Evolutionary conservation across 2,888 invertebrate genomes (phyloP).

Genomic region (Parnassius glacialis): DNA sequence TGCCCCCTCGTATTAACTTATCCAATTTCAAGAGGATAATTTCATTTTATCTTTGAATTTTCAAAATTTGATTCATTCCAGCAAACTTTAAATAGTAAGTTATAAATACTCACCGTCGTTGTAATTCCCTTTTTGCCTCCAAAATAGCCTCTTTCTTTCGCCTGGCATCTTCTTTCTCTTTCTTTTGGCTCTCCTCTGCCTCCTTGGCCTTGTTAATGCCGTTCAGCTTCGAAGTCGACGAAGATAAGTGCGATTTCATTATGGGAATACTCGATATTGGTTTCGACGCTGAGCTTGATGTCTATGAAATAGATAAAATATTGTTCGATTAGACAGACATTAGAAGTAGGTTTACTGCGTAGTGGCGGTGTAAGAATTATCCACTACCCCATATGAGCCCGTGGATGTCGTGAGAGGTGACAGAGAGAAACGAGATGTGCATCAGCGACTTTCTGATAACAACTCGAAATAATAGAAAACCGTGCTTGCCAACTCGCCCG

Average conservation of each 20-base stretch:
- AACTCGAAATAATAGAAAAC: no score
- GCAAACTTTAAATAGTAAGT: not conserved
- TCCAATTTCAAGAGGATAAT: no score
- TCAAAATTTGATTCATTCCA: no score
- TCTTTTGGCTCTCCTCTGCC: constrained; percentile 54
- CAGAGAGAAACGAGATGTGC: not conserved
- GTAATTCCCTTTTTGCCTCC: constrained; percentile 80
- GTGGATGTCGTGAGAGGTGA: not conserved
- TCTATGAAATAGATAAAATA: constrained; percentile 35
- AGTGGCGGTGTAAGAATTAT: no score
- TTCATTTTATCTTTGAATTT: no score
- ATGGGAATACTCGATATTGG: constrained; percentile 46
- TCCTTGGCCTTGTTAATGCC: constrained; percentile 53
- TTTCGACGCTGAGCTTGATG: constrained; percentile 57
- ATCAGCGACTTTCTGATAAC: no score
- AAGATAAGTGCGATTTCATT: constrained; percentile 41
- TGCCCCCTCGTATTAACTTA: no score
- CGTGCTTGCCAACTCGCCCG: no score
- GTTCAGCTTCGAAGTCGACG: constrained; percentile 56
- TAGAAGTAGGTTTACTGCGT: no score
- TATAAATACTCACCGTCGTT: constrained; percentile 63
- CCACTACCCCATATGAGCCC: not conserved
- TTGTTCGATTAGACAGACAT: no score
- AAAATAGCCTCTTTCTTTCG: constrained; percentile 82
- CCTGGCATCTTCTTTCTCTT: constrained; percentile 74